Conservation (phyloP, 2,797 vertebrate species). For the Rhinella marina region DNA sequence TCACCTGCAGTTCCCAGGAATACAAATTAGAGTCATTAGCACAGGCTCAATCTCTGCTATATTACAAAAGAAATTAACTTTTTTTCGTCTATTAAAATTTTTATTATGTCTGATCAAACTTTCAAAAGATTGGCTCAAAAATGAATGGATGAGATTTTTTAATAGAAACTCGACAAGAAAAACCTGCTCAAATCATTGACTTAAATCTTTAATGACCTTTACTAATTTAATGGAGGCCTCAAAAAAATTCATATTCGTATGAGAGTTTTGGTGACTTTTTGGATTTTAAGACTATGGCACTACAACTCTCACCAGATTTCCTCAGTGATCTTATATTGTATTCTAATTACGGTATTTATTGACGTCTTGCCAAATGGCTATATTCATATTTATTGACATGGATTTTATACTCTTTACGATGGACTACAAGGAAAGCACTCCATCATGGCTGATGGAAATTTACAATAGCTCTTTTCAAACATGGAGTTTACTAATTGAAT, state of each 20-base stretch:
- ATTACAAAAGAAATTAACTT: constrained; percentile 56
- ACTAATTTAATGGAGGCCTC: background rate
- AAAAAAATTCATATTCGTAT: background rate
- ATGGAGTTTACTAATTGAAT: background rate
- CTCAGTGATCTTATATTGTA: background rate
- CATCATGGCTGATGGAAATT: background rate
- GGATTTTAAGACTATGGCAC: background rate
- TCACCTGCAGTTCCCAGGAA: constrained; percentile 62
- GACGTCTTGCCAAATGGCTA: background rate
- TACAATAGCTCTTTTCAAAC: background rate
- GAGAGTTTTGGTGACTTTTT: background rate
- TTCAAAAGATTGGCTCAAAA: constrained; percentile 30
- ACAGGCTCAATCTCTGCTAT: constrained; percentile 43
- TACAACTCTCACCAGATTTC: background rate
- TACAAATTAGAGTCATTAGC: constrained; percentile 62
- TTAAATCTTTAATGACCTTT: background rate
- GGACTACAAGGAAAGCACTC: background rate
- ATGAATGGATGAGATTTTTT: constrained; percentile 19
- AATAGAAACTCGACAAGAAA: background rate
- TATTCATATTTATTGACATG: constrained; percentile 6
- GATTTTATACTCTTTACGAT: background rate
- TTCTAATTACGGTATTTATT: background rate
- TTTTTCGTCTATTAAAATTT: constrained; percentile 33
- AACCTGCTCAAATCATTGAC: background rate
- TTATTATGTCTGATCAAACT: constrained; percentile 45